Conservation (phyloP, 2,797 vertebrate species). For the Melopsittacus undulatus region DNA sequence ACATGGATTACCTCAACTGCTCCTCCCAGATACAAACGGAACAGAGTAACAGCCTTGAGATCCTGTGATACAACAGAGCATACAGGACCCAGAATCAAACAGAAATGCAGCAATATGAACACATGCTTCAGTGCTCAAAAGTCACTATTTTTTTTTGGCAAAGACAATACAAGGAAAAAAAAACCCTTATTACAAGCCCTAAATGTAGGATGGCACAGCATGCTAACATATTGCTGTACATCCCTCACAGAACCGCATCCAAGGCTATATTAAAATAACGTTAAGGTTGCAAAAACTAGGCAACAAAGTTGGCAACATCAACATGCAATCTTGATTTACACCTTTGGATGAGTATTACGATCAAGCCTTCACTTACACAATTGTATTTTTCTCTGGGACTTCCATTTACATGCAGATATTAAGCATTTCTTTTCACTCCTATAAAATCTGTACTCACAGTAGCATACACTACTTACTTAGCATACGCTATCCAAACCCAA, state of each 20-base stretch:
- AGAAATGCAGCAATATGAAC: neutral
- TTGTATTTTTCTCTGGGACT: neutral
- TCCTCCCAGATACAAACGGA: neutral
- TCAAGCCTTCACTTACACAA: slow-evolving; percentile 24
- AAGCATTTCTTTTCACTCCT: neutral
- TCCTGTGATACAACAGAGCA: neutral
- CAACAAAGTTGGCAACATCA: slow-evolving; percentile 64
- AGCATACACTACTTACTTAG: neutral
- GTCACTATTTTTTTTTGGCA: slow-evolving; percentile 44
- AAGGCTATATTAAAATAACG: slow-evolving; percentile 61
- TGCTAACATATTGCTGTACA: slow-evolving; percentile 67
- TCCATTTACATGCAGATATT: neutral
- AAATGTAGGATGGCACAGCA: slow-evolving; percentile 66
- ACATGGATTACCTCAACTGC: neutral
- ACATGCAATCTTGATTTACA: slow-evolving; percentile 22
- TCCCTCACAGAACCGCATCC: slow-evolving; percentile 59
- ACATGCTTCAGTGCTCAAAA: slow-evolving; percentile 11
- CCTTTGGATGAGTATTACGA: slow-evolving; percentile 22
- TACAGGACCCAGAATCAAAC: neutral
- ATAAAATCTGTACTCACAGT: neutral
- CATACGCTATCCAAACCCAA: neutral
- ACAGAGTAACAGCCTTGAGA: neutral
- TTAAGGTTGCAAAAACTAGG: slow-evolving; percentile 64
- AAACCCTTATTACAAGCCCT: slow-evolving; percentile 54
- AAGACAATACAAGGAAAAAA: slow-evolving; percentile 24